Evolutionary conservation across 2,113 vertebrate genomes (phyloP).

Genomic region (Rhombomys opimus): DNA sequence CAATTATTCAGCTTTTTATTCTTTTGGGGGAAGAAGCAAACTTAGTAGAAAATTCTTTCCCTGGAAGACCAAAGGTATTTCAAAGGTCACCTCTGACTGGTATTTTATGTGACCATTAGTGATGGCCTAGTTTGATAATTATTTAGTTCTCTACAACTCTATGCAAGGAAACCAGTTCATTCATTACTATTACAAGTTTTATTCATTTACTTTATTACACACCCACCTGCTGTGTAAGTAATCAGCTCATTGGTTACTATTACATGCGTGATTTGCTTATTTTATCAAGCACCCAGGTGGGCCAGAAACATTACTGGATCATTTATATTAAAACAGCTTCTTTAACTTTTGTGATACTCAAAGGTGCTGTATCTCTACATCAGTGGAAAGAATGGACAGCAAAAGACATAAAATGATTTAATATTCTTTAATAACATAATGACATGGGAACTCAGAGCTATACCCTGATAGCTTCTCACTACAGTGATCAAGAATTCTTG

Average conservation of each 20-base stretch:
- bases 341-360: constrained; percentile 28
- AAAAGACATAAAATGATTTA: background rate
- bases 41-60: constrained; percentile 47
- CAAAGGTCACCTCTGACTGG: background rate
- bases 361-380: background rate
- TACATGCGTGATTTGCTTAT: background rate
- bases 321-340: background rate
- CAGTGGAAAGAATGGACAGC: background rate
- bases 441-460: background rate
- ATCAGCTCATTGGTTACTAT: background rate
- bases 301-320: background rate
- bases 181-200: background rate
- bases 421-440: background rate
- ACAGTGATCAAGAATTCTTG: background rate
- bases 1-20: constrained; percentile 8
- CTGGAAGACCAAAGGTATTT: constrained; percentile 57
- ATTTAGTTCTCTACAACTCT: background rate
- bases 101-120: background rate
- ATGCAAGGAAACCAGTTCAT: background rate
- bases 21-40: constrained; percentile 22
- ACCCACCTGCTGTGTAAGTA: background rate
- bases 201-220: background rate
- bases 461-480: background rate
- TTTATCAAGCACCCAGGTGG: background rate
- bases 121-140: background rate